Conservation (phyloP, 2,113 vertebrate species). For the Rhinopomastus cyanomelas region DNA sequence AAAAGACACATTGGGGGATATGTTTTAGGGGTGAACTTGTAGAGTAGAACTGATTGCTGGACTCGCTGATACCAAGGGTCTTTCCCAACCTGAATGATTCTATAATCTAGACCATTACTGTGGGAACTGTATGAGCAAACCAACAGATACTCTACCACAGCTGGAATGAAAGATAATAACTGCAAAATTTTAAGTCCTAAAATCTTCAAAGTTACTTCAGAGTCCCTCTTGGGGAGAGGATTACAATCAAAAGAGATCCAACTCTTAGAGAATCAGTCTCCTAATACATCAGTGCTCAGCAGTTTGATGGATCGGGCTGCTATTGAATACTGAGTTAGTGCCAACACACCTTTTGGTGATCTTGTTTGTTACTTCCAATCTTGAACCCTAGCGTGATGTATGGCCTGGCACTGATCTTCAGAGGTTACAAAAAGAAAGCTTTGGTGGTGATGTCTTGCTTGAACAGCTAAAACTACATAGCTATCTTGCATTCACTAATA, state of each 20-base stretch:
- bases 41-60: no score
- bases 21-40: no score
- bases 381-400: not conserved
- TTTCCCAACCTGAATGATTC: no score
- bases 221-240: not conserved
- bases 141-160: not conserved
- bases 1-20: no score
- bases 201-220: not conserved
- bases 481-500: not conserved
- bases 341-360: not conserved
- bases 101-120: not conserved
- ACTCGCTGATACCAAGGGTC: no score
- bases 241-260: not conserved
- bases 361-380: not conserved
- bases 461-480: not conserved
- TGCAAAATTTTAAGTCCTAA: not conserved
- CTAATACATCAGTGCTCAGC: not conserved
- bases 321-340: not conserved
- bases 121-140: not conserved
- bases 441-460: not conserved
- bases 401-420: not conserved
- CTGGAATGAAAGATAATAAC: not conserved
- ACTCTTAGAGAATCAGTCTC: not conserved
- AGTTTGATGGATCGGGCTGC: not conserved
- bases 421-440: not conserved